Percentiles rank a stretch among this genome's conserved stretches.
Conservation (phyloP, 2,797 vertebrate genomes). For the Cryptoblepharus egeriae region DNA sequence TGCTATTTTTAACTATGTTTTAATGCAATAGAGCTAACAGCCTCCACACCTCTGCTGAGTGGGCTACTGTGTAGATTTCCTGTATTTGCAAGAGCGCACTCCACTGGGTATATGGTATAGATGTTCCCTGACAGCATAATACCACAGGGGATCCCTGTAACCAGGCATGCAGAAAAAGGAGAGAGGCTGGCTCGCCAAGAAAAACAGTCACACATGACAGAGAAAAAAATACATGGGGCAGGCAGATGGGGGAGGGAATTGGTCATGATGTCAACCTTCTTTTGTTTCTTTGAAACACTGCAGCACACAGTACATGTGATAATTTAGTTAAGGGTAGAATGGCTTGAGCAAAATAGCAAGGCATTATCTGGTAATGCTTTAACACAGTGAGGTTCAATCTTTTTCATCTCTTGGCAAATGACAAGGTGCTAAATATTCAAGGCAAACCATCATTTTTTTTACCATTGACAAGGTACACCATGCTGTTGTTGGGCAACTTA, state of each 20-base stretch:
- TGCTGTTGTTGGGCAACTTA: too few relatives aligned
- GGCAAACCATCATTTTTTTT: too few relatives aligned
- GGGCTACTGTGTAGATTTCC: not conserved
- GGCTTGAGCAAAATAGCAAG: not conserved
- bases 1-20: constrained; percentile 5
- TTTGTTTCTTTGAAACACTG: not conserved
- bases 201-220: constrained; percentile 16
- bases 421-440: too few relatives aligned
- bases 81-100: constrained; percentile 47
- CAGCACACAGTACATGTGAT: not conserved
- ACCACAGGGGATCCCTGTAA: constrained; percentile 60
- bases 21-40: constrained; percentile 19
- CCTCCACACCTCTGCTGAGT: constrained; percentile 17
- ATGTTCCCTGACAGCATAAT: constrained; percentile 61
- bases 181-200: constrained; percentile 55
- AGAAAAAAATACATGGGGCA: not conserved
- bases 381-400: too few relatives aligned
- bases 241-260: not conserved
- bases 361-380: not conserved
- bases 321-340: not conserved
- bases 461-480: too few relatives aligned
- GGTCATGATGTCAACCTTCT: not conserved
- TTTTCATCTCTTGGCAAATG: too few relatives aligned
- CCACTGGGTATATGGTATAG: constrained; percentile 42
- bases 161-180: constrained; percentile 59